A percentile compares a stretch with the other conserved stretches of the same genome.
phyloP scores from a whole-genome alignment of 2,888 invertebrate genomes.

The Lasius platythorax region DNA sequence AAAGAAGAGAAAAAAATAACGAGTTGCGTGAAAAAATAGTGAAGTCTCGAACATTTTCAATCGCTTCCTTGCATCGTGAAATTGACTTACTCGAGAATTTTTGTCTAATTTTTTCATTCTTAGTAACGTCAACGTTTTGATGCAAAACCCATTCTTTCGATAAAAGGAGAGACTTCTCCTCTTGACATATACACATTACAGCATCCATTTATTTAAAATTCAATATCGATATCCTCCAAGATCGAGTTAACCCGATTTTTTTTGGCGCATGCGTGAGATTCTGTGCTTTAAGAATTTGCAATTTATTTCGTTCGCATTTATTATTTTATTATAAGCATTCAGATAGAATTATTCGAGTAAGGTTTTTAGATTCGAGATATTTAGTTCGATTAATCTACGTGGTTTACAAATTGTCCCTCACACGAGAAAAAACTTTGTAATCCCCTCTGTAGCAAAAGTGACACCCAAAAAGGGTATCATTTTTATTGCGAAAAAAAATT shows the following conservation, averaged over 20 bases:
- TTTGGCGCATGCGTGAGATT: neutral
- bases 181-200: neutral
- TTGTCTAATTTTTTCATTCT: neutral
- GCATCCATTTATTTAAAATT: neutral
- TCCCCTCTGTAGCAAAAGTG: neutral
- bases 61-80: neutral
- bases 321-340: constrained; percentile 24
- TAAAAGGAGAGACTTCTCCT: constrained; percentile 9
- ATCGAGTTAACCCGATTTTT: neutral
- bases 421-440: neutral
- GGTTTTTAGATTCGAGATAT: neutral
- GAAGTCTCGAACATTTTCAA: neutral
- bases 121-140: neutral
- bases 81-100: neutral
- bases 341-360: neutral
- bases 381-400: neutral
- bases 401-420: neutral
- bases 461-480: neutral
- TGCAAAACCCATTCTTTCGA: neutral
- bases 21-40: neutral
- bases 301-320: constrained; percentile 2
- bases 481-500: neutral
- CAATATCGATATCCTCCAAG: neutral
- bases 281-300: neutral
- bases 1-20: neutral